Conservation (phyloP, 2,797 vertebrate species). For the Lepilemur septentrionalis region DNA sequence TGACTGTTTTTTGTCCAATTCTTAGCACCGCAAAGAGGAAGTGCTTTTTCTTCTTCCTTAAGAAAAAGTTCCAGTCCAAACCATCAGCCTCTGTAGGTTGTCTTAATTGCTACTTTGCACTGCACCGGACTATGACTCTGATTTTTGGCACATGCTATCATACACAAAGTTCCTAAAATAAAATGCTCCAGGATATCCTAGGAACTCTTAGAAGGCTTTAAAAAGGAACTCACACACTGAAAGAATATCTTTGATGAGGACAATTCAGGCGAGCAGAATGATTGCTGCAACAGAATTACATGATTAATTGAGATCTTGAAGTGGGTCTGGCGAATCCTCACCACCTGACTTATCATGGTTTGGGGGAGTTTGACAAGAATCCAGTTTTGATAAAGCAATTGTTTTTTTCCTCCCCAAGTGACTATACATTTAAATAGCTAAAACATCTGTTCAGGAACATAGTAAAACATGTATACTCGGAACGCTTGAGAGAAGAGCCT, state of each 20-base stretch:
- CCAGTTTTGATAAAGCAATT: slow-evolving; percentile 78
- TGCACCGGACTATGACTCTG: slow-evolving; percentile 79
- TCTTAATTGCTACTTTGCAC: slow-evolving; percentile 86
- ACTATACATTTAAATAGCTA: slow-evolving; percentile 83
- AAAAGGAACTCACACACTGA: slow-evolving; percentile 78
- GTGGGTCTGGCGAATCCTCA: slow-evolving; percentile 49
- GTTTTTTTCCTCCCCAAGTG: slow-evolving; percentile 76
- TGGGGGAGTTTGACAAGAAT: slow-evolving; percentile 71
- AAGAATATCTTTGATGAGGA: slow-evolving; percentile 77
- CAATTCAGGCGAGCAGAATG: slow-evolving; percentile 72
- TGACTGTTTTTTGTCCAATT: slow-evolving; percentile 58
- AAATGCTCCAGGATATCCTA: slow-evolving; percentile 83
- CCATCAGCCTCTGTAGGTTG: slow-evolving; percentile 82
- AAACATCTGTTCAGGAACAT: slow-evolving; percentile 83
- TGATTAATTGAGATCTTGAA: slow-evolving; percentile 75
- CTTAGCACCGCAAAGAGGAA: slow-evolving; percentile 67
- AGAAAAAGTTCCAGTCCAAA: slow-evolving; percentile 64
- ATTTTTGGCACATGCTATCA: slow-evolving; percentile 83
- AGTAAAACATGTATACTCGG: slow-evolving; percentile 82
- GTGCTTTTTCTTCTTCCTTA: slow-evolving; percentile 58
- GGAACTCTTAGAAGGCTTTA: slow-evolving; percentile 82
- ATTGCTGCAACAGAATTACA: slow-evolving; percentile 65
- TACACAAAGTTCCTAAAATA: slow-evolving; percentile 85
- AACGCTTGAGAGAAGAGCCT: slow-evolving; percentile 81
- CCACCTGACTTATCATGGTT: slow-evolving; percentile 60